These are phyloP conservation scores for Lampropteryx suffumata DNA, from an alignment of 2,888 invertebrate genomes.

Conservation along the genomic window DNA sequence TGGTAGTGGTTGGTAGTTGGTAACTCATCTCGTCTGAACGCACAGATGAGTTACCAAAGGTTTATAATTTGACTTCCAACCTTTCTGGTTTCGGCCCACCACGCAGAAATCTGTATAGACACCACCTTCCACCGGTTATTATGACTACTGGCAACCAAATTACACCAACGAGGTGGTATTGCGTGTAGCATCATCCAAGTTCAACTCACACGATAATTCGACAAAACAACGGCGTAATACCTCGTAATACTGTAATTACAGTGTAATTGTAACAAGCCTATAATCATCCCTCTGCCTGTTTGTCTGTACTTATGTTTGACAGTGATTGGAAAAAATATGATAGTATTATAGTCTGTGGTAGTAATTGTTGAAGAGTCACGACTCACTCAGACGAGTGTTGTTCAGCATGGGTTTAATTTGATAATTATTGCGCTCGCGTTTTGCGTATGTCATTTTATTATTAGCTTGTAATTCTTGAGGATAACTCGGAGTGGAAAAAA, in stretches of 20 bases:
- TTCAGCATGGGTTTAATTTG: conserved; percentile 6
- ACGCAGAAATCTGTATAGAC: background rate
- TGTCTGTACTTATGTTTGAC: conserved; percentile 15
- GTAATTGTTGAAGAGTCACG: conserved; percentile 16
- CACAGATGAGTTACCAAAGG: no score
- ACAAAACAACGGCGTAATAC: conserved; percentile 38
- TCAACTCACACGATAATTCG: conserved; percentile 42
- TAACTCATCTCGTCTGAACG: no score
- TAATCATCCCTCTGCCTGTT: conserved; percentile 5
- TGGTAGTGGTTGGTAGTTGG: no score
- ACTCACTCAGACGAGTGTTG: conserved; percentile 1
- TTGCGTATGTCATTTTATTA: background rate
- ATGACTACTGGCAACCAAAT: conserved; percentile 15
- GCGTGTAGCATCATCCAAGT: conserved; percentile 29
- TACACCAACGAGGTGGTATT: conserved; percentile 29
- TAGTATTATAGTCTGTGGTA: conserved; percentile 18
- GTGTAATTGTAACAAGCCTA: conserved; percentile 26
- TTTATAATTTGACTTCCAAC: no score
- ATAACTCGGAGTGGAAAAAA: no score
- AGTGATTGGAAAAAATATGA: conserved; percentile 23
- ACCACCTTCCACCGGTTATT: background rate
- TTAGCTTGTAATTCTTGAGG: no score
- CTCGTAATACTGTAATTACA: conserved; percentile 27
- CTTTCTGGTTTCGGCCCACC: no score
- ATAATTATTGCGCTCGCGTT: background rate